phyloP scores from a whole-genome alignment of 1,140 invertebrate genomes.

The Aleiodes sp. region DNA sequence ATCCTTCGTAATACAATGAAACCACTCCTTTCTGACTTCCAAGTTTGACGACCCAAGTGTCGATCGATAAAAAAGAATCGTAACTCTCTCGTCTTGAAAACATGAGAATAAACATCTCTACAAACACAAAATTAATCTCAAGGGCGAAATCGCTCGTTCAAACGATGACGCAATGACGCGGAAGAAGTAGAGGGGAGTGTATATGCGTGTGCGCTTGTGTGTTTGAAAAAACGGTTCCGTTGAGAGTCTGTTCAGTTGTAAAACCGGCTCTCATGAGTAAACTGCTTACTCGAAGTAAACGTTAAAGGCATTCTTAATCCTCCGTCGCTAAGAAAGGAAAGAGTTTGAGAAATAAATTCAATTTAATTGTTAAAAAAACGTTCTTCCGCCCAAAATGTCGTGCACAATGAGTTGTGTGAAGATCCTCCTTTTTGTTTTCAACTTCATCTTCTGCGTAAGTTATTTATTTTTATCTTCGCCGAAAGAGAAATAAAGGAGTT shows the following conservation, averaged over 20 bases:
- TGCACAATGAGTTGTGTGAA: constrained; percentile 53
- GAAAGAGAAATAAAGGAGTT: neutral
- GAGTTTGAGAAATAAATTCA: neutral
- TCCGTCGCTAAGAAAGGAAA: neutral
- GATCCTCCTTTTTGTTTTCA: constrained; percentile 67
- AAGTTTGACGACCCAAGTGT: no score
- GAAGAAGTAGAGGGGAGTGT: no score
- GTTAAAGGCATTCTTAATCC: neutral
- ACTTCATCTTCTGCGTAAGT: constrained; percentile 69
- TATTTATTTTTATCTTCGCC: constrained; percentile 19
- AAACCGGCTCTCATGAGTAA: no score
- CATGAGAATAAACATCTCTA: neutral
- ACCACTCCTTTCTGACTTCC: no score
- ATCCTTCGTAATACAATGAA: no score
- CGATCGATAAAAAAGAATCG: no score
- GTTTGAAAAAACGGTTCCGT: no score
- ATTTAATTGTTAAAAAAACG: constrained; percentile 3
- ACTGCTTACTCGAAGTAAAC: no score
- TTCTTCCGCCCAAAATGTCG: constrained; percentile 49
- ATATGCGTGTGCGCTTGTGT: no score
- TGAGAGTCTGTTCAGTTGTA: no score
- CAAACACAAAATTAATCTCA: neutral
- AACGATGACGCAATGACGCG: no score
- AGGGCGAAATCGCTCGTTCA: no score
- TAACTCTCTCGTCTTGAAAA: neutral